These are phyloP conservation scores for Plutomurus gul DNA, from an alignment of 1,140 invertebrate species.

Conservation along the genomic window DNA sequence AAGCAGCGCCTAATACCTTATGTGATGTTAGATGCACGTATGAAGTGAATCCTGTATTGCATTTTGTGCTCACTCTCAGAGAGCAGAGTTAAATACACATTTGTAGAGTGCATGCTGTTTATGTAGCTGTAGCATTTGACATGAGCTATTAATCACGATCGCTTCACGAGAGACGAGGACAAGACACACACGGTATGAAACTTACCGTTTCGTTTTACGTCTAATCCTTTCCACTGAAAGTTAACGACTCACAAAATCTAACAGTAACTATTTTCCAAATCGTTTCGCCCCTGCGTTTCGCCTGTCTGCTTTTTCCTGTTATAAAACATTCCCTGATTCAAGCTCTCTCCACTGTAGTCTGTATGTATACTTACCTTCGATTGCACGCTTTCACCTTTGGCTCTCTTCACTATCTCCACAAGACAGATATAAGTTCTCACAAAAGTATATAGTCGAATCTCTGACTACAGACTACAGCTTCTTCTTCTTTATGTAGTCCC, in stretches of 20 bases:
- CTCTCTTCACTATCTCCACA: too few relatives aligned
- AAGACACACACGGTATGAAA: background rate
- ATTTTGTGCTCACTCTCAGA: background rate
- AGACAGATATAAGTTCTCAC: too few relatives aligned
- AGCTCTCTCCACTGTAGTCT: too few relatives aligned
- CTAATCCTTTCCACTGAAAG: background rate
- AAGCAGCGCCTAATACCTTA: too few relatives aligned
- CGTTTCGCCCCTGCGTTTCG: background rate
- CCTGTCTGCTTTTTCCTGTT: background rate
- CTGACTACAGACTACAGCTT: too few relatives aligned
- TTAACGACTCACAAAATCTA: slow-evolving; percentile 1
- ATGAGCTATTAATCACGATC: slow-evolving; percentile 21
- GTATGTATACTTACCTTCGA: too few relatives aligned
- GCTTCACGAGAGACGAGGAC: background rate
- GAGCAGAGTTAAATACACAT: too few relatives aligned
- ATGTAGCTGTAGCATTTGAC: too few relatives aligned
- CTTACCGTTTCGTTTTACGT: background rate
- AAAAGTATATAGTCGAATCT: too few relatives aligned
- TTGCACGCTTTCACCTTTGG: too few relatives aligned
- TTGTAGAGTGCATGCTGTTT: too few relatives aligned
- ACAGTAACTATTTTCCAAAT: background rate
- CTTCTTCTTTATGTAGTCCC: too few relatives aligned
- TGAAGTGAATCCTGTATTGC: background rate
- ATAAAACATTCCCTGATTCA: background rate
- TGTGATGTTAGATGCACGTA: background rate